Percentiles rank a stretch among this genome's conserved stretches.
phyloP scores from a whole-genome alignment of 1,140 invertebrate genomes.

The Melipona quadrifasciata region DNA sequence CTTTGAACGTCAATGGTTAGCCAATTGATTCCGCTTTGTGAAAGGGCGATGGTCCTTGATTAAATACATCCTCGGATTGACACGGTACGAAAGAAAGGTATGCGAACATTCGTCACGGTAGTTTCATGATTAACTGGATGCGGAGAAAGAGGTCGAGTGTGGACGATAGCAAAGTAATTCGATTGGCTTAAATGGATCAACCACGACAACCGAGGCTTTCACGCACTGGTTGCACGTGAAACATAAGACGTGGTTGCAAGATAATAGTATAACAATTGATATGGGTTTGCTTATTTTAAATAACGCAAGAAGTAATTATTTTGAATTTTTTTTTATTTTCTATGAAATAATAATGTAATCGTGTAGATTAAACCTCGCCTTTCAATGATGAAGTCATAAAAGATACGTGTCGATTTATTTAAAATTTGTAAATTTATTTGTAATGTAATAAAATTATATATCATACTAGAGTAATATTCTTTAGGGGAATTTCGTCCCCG shows the following conservation, averaged over 20 bases:
- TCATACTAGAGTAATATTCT: too few species aligned
- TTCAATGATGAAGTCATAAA: too few species aligned
- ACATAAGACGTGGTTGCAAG: not conserved
- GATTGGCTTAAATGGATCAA: slow-evolving; percentile 57
- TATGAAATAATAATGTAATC: too few species aligned
- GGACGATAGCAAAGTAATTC: slow-evolving; percentile 36
- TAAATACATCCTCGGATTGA: slow-evolving; percentile 9
- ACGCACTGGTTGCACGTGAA: not conserved
- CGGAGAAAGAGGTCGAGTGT: not conserved
- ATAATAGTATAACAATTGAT: slow-evolving; percentile 3
- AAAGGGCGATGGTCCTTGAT: not conserved
- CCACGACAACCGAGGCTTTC: slow-evolving; percentile 15
- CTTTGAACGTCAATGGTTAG: not conserved
- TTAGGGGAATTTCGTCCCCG: too few species aligned
- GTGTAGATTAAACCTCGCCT: too few species aligned
- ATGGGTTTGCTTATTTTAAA: not conserved
- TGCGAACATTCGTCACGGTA: not conserved
- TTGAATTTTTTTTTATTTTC: not conserved
- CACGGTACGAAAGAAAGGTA: not conserved
- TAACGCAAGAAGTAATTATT: not conserved
- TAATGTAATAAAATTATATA: too few species aligned
- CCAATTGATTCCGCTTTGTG: not conserved
- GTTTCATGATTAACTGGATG: slow-evolving; percentile 41
- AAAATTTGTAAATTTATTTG: too few species aligned
- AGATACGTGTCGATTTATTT: too few species aligned